Base-by-base conservation (phyloP, 2,113 vertebrate species). In the Nothocercus nigrocapillus region DNA sequence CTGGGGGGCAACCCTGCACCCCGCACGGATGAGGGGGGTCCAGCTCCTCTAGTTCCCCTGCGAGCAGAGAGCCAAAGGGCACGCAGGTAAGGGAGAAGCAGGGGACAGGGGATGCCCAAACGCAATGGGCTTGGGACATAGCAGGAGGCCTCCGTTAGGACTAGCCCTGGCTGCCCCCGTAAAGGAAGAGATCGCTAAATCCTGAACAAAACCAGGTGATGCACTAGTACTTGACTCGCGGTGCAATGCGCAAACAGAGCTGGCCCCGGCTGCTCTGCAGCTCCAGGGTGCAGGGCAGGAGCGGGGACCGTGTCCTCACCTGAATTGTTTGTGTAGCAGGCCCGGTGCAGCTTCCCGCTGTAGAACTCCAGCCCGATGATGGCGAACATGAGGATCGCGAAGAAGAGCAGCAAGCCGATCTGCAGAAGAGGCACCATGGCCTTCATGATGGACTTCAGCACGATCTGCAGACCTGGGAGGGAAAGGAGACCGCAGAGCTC, bases 361-460 rank as follows among this genome's bases (percentile, higher is more conserved):
- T 99, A 99, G 90, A 99, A 99, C 98, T 99, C 99, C 96, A 99
- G 97, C 94, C 99, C 99, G 0, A 99, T 99, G 97, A 99, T 99
- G 51, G 99, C 99, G 32, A 99, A 99, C 99, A 99, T 99, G 88
- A 99, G 98, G 96, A 99, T 99, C 21, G 99, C 99, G 28, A 99
- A 99, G 96, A 99, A 99, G 72, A 99, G 99, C 83, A 99, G 98
- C 92, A 99, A 98, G 75, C 99, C 99, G 0, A 99, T 99, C 98
- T 99, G 99, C 77, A 99, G 98, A 58, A 99, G 98, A 70, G 99
- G 99, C 74, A 99, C 99, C 99, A 99, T 99, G 82, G 99, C 99
- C 98, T 99, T 99, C 99, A 99, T 99, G 94, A 99, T 99, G 83
- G 99, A 99, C 97, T 99, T 99, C 95, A 99, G 88, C 72, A 99